These are phyloP conservation scores for Amphipyra tragopoginis DNA, from an alignment of 2,888 invertebrate genomes.

Conservation along the genomic window DNA sequence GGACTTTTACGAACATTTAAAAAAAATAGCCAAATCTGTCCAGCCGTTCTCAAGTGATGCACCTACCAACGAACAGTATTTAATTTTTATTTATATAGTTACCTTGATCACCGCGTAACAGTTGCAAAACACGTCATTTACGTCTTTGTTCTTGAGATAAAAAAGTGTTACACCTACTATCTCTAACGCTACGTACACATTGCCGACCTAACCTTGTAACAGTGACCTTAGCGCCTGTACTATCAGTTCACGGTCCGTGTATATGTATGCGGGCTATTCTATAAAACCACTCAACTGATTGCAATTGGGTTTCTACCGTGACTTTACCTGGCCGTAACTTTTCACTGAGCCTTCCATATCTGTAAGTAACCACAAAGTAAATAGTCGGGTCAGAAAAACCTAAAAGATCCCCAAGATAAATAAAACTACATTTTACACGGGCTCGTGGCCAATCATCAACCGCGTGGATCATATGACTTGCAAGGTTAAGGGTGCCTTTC, in stretches of 20 bases:
- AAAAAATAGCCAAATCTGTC: too few species aligned
- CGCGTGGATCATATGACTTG: too few species aligned
- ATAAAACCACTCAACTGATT: constrained; percentile 42
- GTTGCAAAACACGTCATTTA: background rate
- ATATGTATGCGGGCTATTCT: constrained; percentile 27
- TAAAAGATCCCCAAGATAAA: too few species aligned
- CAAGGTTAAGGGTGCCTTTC: too few species aligned
- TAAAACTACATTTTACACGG: too few species aligned
- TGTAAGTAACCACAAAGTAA: background rate
- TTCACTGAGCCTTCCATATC: background rate
- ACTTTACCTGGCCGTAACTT: constrained; percentile 6
- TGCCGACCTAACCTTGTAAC: constrained; percentile 53
- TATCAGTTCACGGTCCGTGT: constrained; percentile 29
- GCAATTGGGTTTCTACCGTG: constrained; percentile 9
- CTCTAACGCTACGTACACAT: background rate
- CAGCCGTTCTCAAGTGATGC: too few species aligned
- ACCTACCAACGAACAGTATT: too few species aligned
- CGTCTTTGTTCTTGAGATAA: constrained; percentile 23
- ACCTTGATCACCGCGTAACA: too few species aligned
- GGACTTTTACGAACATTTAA: too few species aligned
- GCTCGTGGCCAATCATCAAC: too few species aligned
- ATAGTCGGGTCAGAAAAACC: background rate
- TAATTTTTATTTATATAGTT: too few species aligned
- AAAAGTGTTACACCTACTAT: constrained; percentile 20
- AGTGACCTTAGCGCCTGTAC: constrained; percentile 36